These are phyloP conservation scores for Dryobotodes eremita DNA, from an alignment of 2,888 invertebrate genomes.

Conservation along the genomic window DNA sequence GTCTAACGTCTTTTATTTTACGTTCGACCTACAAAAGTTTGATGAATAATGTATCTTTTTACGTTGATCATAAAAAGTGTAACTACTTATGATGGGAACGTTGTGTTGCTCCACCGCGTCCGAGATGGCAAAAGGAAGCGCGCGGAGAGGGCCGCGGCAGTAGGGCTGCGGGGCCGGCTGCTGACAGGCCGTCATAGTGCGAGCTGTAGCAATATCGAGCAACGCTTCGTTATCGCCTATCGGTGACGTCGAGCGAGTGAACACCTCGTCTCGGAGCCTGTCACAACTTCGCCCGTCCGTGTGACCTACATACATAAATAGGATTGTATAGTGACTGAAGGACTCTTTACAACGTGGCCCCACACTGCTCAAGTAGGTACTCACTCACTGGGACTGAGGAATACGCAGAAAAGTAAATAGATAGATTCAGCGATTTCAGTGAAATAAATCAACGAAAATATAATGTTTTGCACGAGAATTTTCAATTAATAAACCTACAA, in stretches of 20 bases:
- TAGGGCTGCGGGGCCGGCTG: not conserved
- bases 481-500: constrained; percentile 6
- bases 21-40: constrained; percentile 22
- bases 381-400: not conserved
- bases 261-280: constrained; percentile 21
- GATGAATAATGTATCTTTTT: constrained; percentile 31
- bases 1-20: constrained; percentile 30
- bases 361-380: not conserved
- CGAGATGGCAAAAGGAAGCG: constrained; percentile 34
- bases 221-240: not conserved
- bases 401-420: not conserved
- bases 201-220: constrained; percentile 25
- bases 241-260: constrained; percentile 8
- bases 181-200: constrained; percentile 14
- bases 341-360: not conserved
- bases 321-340: not conserved
- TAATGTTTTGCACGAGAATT: constrained; percentile 13
- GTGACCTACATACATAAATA: constrained; percentile 51
- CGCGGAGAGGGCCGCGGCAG: constrained; percentile 17
- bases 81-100: constrained; percentile 11
- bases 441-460: constrained; percentile 7
- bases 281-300: constrained; percentile 24
- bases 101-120: constrained; percentile 7
- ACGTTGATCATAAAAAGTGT: constrained; percentile 15
- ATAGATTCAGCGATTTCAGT: not conserved